phyloP scores from a whole-genome alignment of 2,888 invertebrate species.

The Chelonus formosanus region DNA sequence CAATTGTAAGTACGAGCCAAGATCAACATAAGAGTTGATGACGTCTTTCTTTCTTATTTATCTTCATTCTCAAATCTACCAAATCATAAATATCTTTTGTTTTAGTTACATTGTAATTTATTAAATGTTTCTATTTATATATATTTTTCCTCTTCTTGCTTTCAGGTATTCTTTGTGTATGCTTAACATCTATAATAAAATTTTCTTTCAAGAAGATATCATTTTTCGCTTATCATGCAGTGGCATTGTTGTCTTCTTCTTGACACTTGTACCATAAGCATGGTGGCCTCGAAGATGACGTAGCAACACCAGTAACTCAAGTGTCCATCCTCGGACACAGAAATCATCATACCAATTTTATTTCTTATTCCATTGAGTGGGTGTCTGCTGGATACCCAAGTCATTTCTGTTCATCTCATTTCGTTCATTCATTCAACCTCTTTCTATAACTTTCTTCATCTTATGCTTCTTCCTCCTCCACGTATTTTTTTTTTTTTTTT shows the following conservation, averaged over 20 bases:
- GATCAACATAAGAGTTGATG: conserved; percentile 52
- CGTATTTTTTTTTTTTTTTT: conserved; percentile 4
- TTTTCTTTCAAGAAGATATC: neutral
- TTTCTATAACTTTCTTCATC: conserved; percentile 4
- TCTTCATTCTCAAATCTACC: conserved; percentile 2
- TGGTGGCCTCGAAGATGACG: conserved; percentile 31
- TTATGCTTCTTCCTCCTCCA: conserved; percentile 15
- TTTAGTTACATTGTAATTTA: conserved; percentile 6
- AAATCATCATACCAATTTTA: conserved; percentile 33
- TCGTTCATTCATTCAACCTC: conserved; percentile 32
- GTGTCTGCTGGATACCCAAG: conserved; percentile 5
- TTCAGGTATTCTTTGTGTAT: neutral
- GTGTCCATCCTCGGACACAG: conserved; percentile 21
- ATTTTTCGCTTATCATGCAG: conserved; percentile 4
- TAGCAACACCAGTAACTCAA: conserved; percentile 17
- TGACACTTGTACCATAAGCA: conserved; percentile 14
- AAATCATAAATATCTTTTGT: conserved; percentile 18
- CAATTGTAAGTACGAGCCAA: conserved; percentile 55
- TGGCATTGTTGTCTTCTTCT: conserved; percentile 16
- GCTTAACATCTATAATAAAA: neutral
- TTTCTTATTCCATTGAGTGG: conserved; percentile 29
- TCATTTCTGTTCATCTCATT: conserved; percentile 23
- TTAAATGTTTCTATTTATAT: neutral
- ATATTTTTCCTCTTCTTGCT: neutral
- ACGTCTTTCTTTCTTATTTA: conserved; percentile 22